Evolutionary conservation across 2,113 vertebrate species (phyloP).

Genomic region (Polypterus senegalus): DNA sequence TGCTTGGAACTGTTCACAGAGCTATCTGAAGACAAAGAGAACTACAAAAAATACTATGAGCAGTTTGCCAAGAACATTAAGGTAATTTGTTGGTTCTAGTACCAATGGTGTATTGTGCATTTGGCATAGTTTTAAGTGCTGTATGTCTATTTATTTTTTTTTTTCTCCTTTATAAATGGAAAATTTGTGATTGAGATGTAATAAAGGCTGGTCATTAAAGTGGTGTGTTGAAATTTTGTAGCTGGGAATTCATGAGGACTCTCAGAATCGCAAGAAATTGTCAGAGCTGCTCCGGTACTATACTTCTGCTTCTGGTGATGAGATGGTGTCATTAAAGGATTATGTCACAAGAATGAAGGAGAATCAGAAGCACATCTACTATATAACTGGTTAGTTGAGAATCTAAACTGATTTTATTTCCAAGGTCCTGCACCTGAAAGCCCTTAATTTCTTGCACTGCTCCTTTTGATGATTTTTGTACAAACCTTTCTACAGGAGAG

Average conservation of each 20-base stretch:
- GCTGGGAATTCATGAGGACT: slow-evolving; percentile 29
- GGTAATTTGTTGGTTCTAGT: slow-evolving; percentile 2
- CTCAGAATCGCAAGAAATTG: slow-evolving; percentile 25
- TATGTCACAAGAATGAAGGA: slow-evolving; percentile 25
- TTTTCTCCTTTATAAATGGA: too few relatives aligned
- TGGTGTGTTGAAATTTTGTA: background rate
- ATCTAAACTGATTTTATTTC: background rate
- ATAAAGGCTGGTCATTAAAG: too few relatives aligned
- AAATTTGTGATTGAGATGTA: too few relatives aligned
- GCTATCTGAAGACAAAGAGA: slow-evolving; percentile 24
- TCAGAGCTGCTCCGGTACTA: slow-evolving; percentile 25
- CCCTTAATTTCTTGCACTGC: too few relatives aligned
- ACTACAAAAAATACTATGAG: slow-evolving; percentile 26
- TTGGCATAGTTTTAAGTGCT: too few relatives aligned
- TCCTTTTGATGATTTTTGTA: too few relatives aligned
- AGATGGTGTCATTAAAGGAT: slow-evolving; percentile 25
- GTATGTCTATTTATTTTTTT: too few relatives aligned
- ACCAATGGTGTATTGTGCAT: too few relatives aligned
- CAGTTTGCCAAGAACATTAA: slow-evolving; percentile 26
- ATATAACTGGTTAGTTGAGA: slow-evolving; percentile 22
- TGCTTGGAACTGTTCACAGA: slow-evolving; percentile 25
- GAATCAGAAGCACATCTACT: slow-evolving; percentile 27
- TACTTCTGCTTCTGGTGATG: slow-evolving; percentile 21
- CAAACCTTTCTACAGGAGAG: slow-evolving; percentile 38
- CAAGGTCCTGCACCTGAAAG: too few relatives aligned